These are phyloP conservation scores for Muscicapa adusta DNA, from an alignment of 2,113 vertebrate genomes.

Conservation along the genomic window DNA sequence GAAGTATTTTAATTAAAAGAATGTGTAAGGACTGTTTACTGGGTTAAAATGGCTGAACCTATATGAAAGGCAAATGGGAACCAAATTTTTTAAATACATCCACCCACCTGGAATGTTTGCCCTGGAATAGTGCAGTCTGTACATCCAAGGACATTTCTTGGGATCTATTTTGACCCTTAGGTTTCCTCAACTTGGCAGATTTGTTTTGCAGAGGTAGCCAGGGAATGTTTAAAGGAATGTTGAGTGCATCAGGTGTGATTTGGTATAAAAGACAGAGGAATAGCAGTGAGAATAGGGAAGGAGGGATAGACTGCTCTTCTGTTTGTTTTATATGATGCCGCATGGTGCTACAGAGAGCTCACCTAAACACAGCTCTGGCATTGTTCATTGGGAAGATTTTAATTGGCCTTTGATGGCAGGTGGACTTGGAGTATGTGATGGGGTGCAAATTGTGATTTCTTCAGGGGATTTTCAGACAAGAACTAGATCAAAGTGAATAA, in stretches of 20 bases:
- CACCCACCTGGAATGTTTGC: not conserved
- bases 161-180: not conserved
- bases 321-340: not conserved
- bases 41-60: not conserved
- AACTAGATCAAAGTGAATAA: not conserved
- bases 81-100: not conserved
- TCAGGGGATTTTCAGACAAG: not conserved
- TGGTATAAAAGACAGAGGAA: not conserved
- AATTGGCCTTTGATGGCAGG: not conserved
- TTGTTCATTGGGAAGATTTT: not conserved
- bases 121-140: not conserved
- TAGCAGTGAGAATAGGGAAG: not conserved
- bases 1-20: not conserved
- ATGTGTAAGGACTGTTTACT: not conserved
- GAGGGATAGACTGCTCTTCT: not conserved
- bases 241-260: not conserved
- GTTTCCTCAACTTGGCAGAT: not conserved
- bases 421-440: not conserved
- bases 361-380: not conserved
- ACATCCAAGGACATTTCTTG: not conserved
- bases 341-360: not conserved
- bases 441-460: not conserved
- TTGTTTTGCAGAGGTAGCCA: not conserved
- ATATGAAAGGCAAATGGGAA: not conserved
- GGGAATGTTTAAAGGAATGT: not conserved